Conservation (phyloP, 2,888 invertebrate species). For the Scaptomyza caliginosa region DNA sequence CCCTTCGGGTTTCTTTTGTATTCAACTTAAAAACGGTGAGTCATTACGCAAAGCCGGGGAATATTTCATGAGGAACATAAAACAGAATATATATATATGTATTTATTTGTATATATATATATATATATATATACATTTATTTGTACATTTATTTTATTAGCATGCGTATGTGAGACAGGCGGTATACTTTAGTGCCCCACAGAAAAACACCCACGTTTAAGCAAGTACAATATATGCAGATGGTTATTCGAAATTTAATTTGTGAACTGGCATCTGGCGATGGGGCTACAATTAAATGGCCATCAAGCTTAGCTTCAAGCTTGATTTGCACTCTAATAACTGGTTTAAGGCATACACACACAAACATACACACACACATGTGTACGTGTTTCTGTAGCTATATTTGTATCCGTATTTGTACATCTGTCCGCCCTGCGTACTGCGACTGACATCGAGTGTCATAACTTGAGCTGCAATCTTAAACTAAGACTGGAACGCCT, state of each 20-base stretch:
- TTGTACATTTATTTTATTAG: slow-evolving; percentile 56
- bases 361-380: not conserved
- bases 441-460: slow-evolving; percentile 63
- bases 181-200: slow-evolving; percentile 25
- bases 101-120: slow-evolving; percentile 23
- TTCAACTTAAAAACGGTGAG: slow-evolving; percentile 42
- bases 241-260: slow-evolving; percentile 37
- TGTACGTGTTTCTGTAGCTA: slow-evolving; percentile 9
- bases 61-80: slow-evolving; percentile 66
- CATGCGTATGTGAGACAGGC: slow-evolving; percentile 48
- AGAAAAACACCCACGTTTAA: slow-evolving; percentile 41
- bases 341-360: slow-evolving; percentile 46
- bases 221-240: slow-evolving; percentile 43
- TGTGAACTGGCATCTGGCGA: slow-evolving; percentile 37
- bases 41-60: slow-evolving; percentile 48
- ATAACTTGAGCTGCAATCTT: slow-evolving; percentile 50
- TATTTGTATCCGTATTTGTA: slow-evolving; percentile 27
- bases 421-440: slow-evolving; percentile 50
- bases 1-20: slow-evolving; percentile 21
- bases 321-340: slow-evolving; percentile 55
- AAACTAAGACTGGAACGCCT: slow-evolving; percentile 70
- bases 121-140: slow-evolving; percentile 4
- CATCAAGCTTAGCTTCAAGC: slow-evolving; percentile 55
- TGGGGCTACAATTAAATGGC: slow-evolving; percentile 52
- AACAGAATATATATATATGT: slow-evolving; percentile 28